Base-by-base conservation (phyloP, 1,140 invertebrate genomes). In the Berghia stephanieae region DNA sequence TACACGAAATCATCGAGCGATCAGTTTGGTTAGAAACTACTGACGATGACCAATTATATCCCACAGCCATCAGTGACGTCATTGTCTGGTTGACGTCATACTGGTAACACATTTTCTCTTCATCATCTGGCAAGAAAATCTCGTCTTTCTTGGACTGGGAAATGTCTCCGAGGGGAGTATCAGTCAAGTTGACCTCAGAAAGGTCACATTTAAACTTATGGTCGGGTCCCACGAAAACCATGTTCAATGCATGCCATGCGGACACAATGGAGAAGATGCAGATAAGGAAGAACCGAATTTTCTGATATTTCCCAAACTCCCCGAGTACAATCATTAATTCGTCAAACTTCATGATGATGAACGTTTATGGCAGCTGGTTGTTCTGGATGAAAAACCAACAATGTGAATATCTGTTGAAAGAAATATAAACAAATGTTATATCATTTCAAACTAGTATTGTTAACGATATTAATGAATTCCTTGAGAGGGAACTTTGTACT, bases 231-330 rank as follows among this genome's bases (percentile, higher is more conserved):
- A 85, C 89, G 88, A 95, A 95, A 0, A 94, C 94, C 78, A 93
- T 93, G 5, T 92, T 93, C 5, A 95, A 87, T 84, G 94, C 94
- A 85, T 95, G 94, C 83, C 95, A 93, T 24, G 94, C 94, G 86
- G 93, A 94, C 6, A 93, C 91, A 82, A 95, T 93, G 3, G 93
- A 92, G 16, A 94, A 93, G 38, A 94, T 86, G 83, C 93, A 94
- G 93, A 97, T 95, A 80, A 96, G 88, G 5, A 96, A 87, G 85
- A 96, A 96, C 0, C 97, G 88, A 10, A 95, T 90, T 84, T 94
- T 94, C 86, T 98, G 96, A 88, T 96, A 97, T 66, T 92, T 89
- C n/a, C 96, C 96, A 86, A 97, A 97, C 83, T 95, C 95, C 0
- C 96, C 96, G 34, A 97, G 92, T 83, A 96, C 90, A 0, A 94